phyloP scores from a whole-genome alignment of 2,888 invertebrate genomes.

The Ctenicera cuprea region DNA sequence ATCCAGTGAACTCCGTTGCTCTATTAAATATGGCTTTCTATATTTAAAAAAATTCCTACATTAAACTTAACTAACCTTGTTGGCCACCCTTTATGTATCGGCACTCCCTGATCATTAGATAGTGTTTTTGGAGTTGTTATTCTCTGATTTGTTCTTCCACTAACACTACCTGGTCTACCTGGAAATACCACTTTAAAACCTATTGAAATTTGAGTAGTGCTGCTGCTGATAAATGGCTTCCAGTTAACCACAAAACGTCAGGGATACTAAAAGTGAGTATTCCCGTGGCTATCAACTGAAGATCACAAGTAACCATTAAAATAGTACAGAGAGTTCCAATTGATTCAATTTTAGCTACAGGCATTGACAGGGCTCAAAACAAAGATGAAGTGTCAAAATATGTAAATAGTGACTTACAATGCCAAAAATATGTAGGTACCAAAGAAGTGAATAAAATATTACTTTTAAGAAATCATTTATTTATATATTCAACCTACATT shows the following conservation, averaged over 20 bases:
- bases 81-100: constrained; percentile 90
- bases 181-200: constrained; percentile 86
- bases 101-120: constrained; percentile 53
- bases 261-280: constrained; percentile 63
- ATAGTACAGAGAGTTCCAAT: constrained; percentile 63
- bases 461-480: too few species aligned
- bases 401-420: too few species aligned
- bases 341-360: constrained; percentile 55
- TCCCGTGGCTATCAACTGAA: constrained; percentile 73
- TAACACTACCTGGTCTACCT: constrained; percentile 82
- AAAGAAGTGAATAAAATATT: too few species aligned
- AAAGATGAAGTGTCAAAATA: too few species aligned
- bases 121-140: constrained; percentile 76
- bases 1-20: constrained; percentile 92
- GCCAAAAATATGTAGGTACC: too few species aligned
- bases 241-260: constrained; percentile 57
- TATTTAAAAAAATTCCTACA: background rate
- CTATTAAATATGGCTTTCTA: constrained; percentile 68
- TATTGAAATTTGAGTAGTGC: constrained; percentile 70
- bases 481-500: too few species aligned
- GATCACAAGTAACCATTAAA: constrained; percentile 67
- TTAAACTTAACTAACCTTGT: constrained; percentile 76
- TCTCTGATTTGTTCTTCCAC: constrained; percentile 75
- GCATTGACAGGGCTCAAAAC: too few species aligned
- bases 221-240: constrained; percentile 60